Evolutionary conservation across 2,113 vertebrate species (phyloP), one percentile per base, ranked within the genome.

Genomic region (Canis aureus): DNA sequence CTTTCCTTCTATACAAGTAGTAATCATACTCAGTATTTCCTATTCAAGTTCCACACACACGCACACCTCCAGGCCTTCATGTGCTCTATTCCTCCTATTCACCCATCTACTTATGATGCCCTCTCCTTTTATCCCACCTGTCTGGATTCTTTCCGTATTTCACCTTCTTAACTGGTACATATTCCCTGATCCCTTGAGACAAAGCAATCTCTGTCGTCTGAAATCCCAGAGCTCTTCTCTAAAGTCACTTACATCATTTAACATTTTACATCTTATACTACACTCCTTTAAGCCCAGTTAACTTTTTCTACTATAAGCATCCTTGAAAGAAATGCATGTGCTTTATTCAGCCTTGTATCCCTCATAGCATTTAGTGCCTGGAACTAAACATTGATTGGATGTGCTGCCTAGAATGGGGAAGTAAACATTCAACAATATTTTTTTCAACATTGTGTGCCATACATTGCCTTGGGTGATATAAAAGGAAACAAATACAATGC

Each of bases 1-100:
- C n/a, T 90, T 80, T 71, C 69, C 84, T 94, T 93, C 22, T 25
- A 66, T 15, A 90, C n/a, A 55, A 78, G 43, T 32, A 93, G 92
- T 43, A 23, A 23, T 8, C 22, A 69, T 27, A 27, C 27, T 76
- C 49, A n/a, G 20, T 20, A 60, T 23, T 97, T 78, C 79, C 27
- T 11, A 51, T 25, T 71, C 38, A 76, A 71, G 76, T 53, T 59
- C 53, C 49, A 71, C 11, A 76, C 79, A 89, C 51, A 81, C 16
- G 25, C 62, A 85, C 2, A 73, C 66, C 49, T 73, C 59, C 29
- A 20, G 74, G 74, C 27, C 29, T 27, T 67, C 35, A 15, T 0
- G 51, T 49, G 62, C 53, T 88, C 84, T 59, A 16, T 38, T 10
- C 55, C 62, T 73, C 71, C 87, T 51, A 60, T 29, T 32, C 62